Percentiles rank a stretch among this genome's conserved stretches.
phyloP scores from a whole-genome alignment of 35 echinoderm and acorn worm species.

The Heliocidaris erythrogramma region DNA sequence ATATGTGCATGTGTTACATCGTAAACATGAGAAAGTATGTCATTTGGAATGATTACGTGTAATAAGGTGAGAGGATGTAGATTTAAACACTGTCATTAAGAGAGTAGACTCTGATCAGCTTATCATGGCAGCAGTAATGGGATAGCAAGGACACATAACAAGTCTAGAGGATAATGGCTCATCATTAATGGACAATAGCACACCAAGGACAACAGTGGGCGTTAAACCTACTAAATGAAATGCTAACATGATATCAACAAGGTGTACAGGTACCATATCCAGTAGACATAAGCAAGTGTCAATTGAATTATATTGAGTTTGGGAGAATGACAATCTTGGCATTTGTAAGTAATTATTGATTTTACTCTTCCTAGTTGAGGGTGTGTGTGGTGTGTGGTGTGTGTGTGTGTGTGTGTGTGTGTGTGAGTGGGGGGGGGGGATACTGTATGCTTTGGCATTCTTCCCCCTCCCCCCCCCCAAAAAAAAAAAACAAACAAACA shows the following conservation, averaged over 20 bases:
- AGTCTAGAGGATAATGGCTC: constrained; percentile 5
- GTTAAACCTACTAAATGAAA: not conserved
- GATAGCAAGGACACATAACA: not conserved
- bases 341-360: not conserved
- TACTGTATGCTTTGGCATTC: not conserved
- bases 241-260: not conserved
- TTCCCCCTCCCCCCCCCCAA: no score
- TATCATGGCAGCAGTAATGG: not conserved
- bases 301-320: not conserved
- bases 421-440: not conserved
- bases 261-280: not conserved
- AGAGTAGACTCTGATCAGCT: not conserved
- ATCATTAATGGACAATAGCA: not conserved
- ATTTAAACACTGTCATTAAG: not conserved
- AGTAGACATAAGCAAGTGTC: not conserved
- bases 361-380: not conserved
- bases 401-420: not conserved
- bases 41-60: not conserved
- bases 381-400: not conserved
- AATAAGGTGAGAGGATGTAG: not conserved
- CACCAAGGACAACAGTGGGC: not conserved
- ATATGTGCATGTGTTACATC: not conserved
- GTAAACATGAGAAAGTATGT: not conserved
- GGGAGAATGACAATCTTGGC: not conserved
- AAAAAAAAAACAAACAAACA: no score